Conservation (phyloP, 2,888 invertebrate species). For the Agrochola macilenta region DNA sequence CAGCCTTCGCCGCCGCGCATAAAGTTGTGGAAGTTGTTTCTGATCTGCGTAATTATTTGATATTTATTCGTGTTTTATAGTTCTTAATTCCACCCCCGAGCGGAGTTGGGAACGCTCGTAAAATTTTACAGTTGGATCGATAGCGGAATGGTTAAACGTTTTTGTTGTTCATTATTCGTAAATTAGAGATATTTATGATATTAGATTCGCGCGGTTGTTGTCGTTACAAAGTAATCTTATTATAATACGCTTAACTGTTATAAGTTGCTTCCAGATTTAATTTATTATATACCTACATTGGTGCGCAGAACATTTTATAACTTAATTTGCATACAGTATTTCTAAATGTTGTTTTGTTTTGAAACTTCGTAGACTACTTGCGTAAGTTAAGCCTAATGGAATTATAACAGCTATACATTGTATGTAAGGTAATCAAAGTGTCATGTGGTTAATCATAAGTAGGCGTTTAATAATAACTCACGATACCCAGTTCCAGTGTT, state of each 20-base stretch:
- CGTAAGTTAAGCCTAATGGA: slow-evolving; percentile 33
- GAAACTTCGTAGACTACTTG: slow-evolving; percentile 27
- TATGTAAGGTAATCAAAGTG: slow-evolving; percentile 18
- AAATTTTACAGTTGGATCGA: slow-evolving; percentile 55
- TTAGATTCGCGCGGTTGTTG: slow-evolving; percentile 17
- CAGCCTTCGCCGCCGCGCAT: not conserved
- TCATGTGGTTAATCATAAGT: slow-evolving; percentile 4
- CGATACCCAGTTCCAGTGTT: not conserved
- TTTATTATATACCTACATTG: slow-evolving; percentile 26
- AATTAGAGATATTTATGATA: slow-evolving; percentile 31
- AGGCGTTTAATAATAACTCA: not conserved
- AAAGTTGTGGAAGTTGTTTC: slow-evolving; percentile 39
- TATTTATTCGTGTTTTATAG: slow-evolving; percentile 59
- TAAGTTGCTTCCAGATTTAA: slow-evolving; percentile 30
- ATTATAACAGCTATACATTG: slow-evolving; percentile 18
- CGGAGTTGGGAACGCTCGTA: slow-evolving; percentile 43
- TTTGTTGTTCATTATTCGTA: slow-evolving; percentile 29
- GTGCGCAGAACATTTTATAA: slow-evolving; percentile 19
- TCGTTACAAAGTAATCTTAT: slow-evolving; percentile 28
- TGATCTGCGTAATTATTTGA: slow-evolving; percentile 59
- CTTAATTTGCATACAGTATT: slow-evolving; percentile 40
- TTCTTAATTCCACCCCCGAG: slow-evolving; percentile 43
- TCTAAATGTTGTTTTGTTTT: slow-evolving; percentile 40
- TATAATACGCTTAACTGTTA: slow-evolving; percentile 22
- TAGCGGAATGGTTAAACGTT: slow-evolving; percentile 42